Evolutionary conservation across 2,888 invertebrate species (phyloP), one percentile per base, ranked within the genome.

Genomic region (Mythimna impura): DNA sequence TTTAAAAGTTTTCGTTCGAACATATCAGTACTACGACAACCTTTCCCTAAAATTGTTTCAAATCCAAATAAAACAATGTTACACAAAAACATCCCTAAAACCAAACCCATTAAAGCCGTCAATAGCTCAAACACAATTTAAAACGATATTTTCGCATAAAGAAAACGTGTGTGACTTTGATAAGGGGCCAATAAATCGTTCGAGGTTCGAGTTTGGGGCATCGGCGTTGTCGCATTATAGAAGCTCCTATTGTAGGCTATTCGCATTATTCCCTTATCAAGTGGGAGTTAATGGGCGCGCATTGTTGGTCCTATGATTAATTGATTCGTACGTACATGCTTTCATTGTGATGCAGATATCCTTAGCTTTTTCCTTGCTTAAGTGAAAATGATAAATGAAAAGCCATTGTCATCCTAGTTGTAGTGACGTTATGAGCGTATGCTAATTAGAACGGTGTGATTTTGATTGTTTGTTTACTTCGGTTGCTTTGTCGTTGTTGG

Each of bases 251-350:
- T 95, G 95, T 95, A 91, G 93, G 89, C 91, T 90, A 89, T 91
- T 91, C 92, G 92, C 92, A 94, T 94, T 95, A 95, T 95, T 94
- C 95, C 94, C 94, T 95, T 95, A 95, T 95, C 95, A 95, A 95
- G 93, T 94, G 92, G 92, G 95, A 95, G 95, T 95, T 96, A 96
- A 96, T 95, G 95, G 95, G 93, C 93, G 87, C 93, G 94, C 95
- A 93, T 96, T 96, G 95, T 96, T 92, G 92, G 86, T 92, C 86
- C 82, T 94, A 95, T 96, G 96, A 96, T 96, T 96, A 95, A 96
- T 96, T 94, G 96, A 94, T 94, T 92, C 90, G 89, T 90, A 88
- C 90, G 90, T 91, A 92, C 91, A 91, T 92, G 89, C 91, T 92
- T 91, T 93, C 93, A 93, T 96, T 95, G 94, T 96, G 86, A 95